These are phyloP conservation scores for Trididemnum nubilum DNA, from an alignment of 23 tunicate species.

Conservation along the genomic window DNA sequence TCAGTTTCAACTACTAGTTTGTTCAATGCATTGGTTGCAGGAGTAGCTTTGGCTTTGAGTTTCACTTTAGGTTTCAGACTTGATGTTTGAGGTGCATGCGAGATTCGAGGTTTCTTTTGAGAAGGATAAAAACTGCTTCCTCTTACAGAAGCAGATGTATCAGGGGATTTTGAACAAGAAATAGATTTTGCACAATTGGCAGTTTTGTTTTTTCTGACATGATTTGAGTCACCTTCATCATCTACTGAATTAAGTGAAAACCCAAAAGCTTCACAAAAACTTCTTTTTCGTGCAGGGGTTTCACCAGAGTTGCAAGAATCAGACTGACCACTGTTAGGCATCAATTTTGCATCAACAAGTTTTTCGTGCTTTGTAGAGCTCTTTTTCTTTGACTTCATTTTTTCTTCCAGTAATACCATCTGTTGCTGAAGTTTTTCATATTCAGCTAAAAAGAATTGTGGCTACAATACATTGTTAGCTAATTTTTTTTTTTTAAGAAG, in stretches of 20 bases:
- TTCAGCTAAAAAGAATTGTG: conserved; percentile 62
- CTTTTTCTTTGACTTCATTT: conserved; percentile 50
- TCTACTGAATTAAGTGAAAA: not conserved
- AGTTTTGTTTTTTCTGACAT: not conserved
- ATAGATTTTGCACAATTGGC: not conserved
- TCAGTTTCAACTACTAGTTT: conserved; percentile 74
- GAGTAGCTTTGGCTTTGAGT: not conserved
- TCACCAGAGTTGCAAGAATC: not conserved
- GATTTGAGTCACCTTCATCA: not conserved
- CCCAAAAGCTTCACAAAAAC: conserved; percentile 50
- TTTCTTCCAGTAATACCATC: conserved; percentile 68
- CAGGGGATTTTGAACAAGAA: not conserved
- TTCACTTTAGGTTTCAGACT: too few species aligned
- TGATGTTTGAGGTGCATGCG: conserved; percentile 14
- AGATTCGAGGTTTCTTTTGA: conserved; percentile 67
- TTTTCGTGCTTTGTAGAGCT: not conserved
- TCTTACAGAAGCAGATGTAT: not conserved
- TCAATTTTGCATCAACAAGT: not conserved
- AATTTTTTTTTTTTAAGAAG: too few species aligned
- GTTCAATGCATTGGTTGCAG: not conserved
- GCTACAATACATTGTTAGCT: too few species aligned
- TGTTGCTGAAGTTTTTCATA: conserved; percentile 51
- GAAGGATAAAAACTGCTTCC: conserved; percentile 39
- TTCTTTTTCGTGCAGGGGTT: conserved; percentile 30
- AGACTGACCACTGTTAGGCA: not conserved